These are phyloP conservation scores for Euglossa dilemma DNA, from an alignment of 1,140 invertebrate species.

Conservation along the genomic window DNA sequence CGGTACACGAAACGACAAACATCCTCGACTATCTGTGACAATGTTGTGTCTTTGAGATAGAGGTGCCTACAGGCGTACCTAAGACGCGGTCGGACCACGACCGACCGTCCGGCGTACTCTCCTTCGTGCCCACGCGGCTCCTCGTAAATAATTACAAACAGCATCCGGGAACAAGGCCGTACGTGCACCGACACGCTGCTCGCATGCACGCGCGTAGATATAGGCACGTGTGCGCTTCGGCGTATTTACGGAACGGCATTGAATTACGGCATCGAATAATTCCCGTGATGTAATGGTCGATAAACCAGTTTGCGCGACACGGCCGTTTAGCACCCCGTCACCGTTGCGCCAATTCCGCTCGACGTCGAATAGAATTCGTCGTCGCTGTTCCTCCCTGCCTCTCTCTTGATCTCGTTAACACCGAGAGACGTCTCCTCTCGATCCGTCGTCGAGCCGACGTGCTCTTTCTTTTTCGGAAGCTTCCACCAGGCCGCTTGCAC, in stretches of 20 bases:
- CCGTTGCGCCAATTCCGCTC: slow-evolving; percentile 5
- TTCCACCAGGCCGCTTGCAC: background rate
- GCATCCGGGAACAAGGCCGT: slow-evolving; percentile 55
- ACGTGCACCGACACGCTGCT: slow-evolving; percentile 18
- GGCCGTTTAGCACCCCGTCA: slow-evolving; percentile 32
- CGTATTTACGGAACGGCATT: slow-evolving; percentile 44
- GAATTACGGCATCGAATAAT: slow-evolving; percentile 57
- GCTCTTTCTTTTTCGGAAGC: background rate
- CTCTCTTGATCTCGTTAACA: background rate
- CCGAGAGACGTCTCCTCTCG: too few relatives aligned
- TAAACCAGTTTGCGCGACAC: slow-evolving; percentile 64
- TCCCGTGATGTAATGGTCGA: slow-evolving; percentile 63
- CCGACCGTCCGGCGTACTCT: slow-evolving; percentile 21
- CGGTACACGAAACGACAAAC: slow-evolving; percentile 29
- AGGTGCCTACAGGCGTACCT: slow-evolving; percentile 25
- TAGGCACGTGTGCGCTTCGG: slow-evolving; percentile 4
- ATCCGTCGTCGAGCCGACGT: background rate
- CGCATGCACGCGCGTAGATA: slow-evolving; percentile 15
- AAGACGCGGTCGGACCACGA: slow-evolving; percentile 13
- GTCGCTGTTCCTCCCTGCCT: background rate
- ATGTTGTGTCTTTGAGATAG: slow-evolving; percentile 46
- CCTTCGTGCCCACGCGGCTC: slow-evolving; percentile 45
- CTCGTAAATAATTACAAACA: slow-evolving; percentile 66
- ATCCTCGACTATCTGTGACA: slow-evolving; percentile 31
- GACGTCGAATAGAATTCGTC: background rate